A percentile compares a stretch with the other conserved stretches of the same genome.
Conservation (phyloP, 2,797 vertebrate genomes). For the Balearica regulorum region DNA sequence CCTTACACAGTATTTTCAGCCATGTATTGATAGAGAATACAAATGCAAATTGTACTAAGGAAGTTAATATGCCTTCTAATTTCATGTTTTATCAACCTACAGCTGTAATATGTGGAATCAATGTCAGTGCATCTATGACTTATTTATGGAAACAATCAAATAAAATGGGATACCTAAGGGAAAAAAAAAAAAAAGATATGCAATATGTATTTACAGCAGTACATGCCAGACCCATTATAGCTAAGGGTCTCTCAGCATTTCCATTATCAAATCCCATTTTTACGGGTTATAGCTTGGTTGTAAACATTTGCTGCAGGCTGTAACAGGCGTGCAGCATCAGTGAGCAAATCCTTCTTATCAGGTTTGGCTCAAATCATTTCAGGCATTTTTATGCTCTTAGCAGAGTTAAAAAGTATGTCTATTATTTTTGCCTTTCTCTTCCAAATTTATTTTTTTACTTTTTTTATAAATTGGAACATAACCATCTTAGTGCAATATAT, state of each 20-base stretch:
- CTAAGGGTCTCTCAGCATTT: constrained; percentile 27
- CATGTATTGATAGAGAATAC: not conserved
- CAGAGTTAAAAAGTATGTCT: not conserved
- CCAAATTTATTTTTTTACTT: not conserved
- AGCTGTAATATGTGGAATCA: not conserved
- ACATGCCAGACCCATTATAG: not conserved
- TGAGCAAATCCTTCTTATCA: constrained; percentile 46
- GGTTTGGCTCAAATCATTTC: constrained; percentile 8
- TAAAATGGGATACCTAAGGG: not conserved
- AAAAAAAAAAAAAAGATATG: not conserved
- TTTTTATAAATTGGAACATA: not conserved
- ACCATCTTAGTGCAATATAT: not conserved
- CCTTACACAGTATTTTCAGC: not conserved
- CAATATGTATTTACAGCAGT: constrained; percentile 21
- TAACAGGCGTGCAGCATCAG: constrained; percentile 29
- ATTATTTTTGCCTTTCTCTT: not conserved
- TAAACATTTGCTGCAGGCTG: constrained; percentile 42
- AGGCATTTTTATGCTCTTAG: constrained; percentile 5
- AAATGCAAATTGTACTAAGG: not conserved
- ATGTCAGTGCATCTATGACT: not conserved
- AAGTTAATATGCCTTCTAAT: not conserved
- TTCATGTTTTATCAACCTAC: not conserved
- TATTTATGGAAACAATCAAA: constrained; percentile 25
- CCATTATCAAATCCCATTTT: constrained; percentile 54
- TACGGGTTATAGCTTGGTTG: constrained; percentile 41